Evolutionary conservation across 1,140 invertebrate genomes (phyloP).

Genomic region (Heliconius congener): DNA sequence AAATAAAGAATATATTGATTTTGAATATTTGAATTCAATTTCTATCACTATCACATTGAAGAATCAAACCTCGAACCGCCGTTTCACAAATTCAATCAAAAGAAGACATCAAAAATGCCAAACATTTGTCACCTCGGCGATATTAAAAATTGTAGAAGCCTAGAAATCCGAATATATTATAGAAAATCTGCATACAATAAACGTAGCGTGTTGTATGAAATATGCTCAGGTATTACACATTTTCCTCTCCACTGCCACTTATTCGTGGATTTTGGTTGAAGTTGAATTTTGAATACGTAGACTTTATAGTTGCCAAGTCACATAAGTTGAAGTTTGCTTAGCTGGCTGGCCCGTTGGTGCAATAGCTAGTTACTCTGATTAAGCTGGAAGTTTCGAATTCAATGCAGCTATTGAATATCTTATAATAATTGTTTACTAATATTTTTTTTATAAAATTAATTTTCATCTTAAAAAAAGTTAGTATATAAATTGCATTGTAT

Average conservation of each 20-base stretch:
- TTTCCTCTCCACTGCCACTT: conserved; percentile 12
- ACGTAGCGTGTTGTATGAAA: conserved; percentile 10
- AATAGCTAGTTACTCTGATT: background rate
- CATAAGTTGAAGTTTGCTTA: background rate
- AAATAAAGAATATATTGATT: too few species aligned
- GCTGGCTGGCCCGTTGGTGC: background rate
- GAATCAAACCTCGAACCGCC: background rate
- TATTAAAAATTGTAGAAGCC: background rate
- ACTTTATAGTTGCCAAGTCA: conserved; percentile 12
- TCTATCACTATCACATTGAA: background rate
- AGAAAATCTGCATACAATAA: conserved; percentile 14
- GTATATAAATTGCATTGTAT: too few species aligned
- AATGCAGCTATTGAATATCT: background rate
- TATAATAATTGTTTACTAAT: too few species aligned
- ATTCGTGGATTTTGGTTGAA: background rate
- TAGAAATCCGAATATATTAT: conserved; percentile 1
- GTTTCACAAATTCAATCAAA: background rate
- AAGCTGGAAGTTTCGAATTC: background rate
- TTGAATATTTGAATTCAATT: background rate
- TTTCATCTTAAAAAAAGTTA: too few species aligned
- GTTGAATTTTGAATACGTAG: conserved; percentile 1
- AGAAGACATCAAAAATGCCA: background rate
- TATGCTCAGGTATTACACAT: conserved; percentile 16
- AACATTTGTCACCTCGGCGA: background rate
- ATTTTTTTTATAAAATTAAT: too few species aligned